Base-by-base conservation (phyloP, 2,113 vertebrate species). In the Cranoglanis bouderius region DNA sequence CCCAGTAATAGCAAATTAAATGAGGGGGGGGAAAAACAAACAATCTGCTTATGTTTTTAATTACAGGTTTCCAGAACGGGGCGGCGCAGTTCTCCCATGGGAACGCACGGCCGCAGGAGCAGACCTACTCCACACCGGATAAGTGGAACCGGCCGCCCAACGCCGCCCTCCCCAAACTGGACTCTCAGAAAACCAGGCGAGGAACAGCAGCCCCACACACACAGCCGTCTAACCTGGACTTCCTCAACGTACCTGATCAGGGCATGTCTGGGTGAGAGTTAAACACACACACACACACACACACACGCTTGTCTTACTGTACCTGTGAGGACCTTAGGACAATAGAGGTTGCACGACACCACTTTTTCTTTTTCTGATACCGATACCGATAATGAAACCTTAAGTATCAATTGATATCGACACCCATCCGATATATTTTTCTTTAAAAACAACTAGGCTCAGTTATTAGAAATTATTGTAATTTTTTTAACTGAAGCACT, bases 161-260 rank as follows among this genome's bases (percentile, higher is more conserved):
- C 13, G 0, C 94, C 0, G 93, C 92, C 0, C 94, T 92, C 1
- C 96, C 95, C 1, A 92, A 93, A 88, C 94, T 95, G 13, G 93
- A 90, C 0, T 21, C 94, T 10, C 89, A 95, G 35, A 96, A 78
- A 89, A 67, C 91, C 4, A 93, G 85, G 2, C 87, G 92, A 46
- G 93, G 90, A 0, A 94, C 96, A 0, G 92, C 94, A 0, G 94
- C 95, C 0, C 91, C 93, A 0, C 93, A 93, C 51, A 38, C 55
- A n/a, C 91, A 92, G 88, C 90, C 89, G 0, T 85, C 89, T 18
- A 98, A 97, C 94, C 85, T 97, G 94, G 98, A 99, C 92, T 99
- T 99, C 94, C 98, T 99, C 82, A 98, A 95, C 0, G 98, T 99
- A 51, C 98, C 98, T 0, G 98, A 99, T 89, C 96, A 98, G 93